These are phyloP conservation scores for Sympetrum striolatum DNA, from an alignment of 2,888 invertebrate species.

Conservation along the genomic window DNA sequence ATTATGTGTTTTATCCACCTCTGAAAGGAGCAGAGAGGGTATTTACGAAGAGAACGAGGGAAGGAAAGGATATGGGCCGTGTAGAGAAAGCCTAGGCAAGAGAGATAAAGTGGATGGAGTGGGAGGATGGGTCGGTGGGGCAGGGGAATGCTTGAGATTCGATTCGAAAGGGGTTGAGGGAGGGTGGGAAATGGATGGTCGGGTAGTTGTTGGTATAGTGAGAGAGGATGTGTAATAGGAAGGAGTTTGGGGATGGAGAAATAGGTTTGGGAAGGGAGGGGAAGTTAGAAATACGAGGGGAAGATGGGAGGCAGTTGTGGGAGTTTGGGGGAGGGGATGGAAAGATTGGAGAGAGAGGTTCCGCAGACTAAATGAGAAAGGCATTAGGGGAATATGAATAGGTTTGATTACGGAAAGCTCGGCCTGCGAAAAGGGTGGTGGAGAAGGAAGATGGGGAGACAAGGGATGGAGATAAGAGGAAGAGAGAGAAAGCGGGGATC, in stretches of 20 bases:
- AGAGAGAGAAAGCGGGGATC: background rate
- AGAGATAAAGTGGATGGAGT: too few species aligned
- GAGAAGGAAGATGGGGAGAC: background rate
- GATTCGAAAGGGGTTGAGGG: background rate
- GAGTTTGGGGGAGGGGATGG: background rate
- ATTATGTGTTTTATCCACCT: too few species aligned
- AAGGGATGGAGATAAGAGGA: background rate
- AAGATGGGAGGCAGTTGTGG: background rate
- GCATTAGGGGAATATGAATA: slow-evolving; percentile 47
- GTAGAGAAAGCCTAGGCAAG: too few species aligned
- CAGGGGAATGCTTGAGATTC: too few species aligned
- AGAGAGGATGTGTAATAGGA: background rate
- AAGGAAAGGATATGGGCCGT: too few species aligned
- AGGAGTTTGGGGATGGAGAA: background rate
- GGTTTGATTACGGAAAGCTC: slow-evolving; percentile 45
- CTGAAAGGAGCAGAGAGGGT: too few species aligned
- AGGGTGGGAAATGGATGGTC: background rate
- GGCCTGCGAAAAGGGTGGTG: background rate
- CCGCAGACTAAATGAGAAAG: slow-evolving; percentile 45
- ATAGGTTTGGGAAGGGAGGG: background rate
- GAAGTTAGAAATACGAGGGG: background rate
- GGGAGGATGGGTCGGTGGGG: background rate
- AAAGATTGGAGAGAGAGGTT: background rate
- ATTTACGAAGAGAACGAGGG: too few species aligned
- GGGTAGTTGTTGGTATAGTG: background rate